Base-by-base conservation (phyloP, 2,797 vertebrate species). In the Sus cebifrons region DNA sequence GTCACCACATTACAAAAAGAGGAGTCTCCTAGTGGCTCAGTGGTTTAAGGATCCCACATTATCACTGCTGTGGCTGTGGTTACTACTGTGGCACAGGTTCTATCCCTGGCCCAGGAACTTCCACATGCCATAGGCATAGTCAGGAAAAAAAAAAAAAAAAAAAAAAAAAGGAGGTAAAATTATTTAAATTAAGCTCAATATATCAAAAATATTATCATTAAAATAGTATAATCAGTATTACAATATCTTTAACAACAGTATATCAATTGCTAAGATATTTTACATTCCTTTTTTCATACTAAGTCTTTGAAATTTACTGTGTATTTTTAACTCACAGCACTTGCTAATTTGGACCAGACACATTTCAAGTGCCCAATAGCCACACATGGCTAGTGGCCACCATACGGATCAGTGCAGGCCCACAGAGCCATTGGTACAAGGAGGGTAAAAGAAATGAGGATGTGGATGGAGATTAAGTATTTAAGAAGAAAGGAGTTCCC, bases 161-260 rank as follows among this genome's bases (percentile, higher is more conserved):
- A 95, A 77, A 70, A 71, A 40, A 93, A 29, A 83, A 71, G 91
- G 6, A 91, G 58, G 5, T 52, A 36, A 67, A 49, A 20, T 86
- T 71, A 27, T 70, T 78, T n/a, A 65, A 65, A 77, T 87, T 93
- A 73, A 89, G 49, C 27, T 52, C 52, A 32, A 8, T 23, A 20
- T 84, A 40, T 83, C 65, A 64, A 54, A 75, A 83, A 83, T 64
- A 79, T 25, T 89, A 89, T 56, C 2, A 58, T 62, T 86, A 83
- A 21, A 54, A 67, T 62, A 44, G n/a, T 92, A 49, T 75, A n/a
- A 52, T 40, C 27, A 68, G 75, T n/a, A 52, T 62, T 62, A 21
- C 4, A 77, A 44, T 62, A 58, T 67, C 12, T 12, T 68, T 60
- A 77, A 86, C 14, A 62, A 77, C 77, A 74, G 32, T 62, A 3